Evolutionary conservation across 2,888 invertebrate species (phyloP), one percentile per base, ranked within the genome.

Genomic region (Troilus luridus): DNA sequence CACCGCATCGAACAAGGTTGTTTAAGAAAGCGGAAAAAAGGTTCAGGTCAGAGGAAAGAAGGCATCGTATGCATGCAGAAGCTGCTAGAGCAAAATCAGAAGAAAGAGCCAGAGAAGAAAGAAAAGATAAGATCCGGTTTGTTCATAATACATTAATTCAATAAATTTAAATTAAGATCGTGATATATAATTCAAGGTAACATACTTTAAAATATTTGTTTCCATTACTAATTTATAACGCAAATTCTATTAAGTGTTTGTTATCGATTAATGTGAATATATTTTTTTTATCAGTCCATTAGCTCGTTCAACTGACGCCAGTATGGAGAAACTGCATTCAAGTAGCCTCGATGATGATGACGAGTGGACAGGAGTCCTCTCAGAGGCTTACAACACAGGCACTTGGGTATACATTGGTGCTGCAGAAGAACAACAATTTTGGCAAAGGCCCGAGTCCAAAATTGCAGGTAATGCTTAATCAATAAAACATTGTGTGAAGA

Each of bases 21-120:
- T 97, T 97, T 94, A 98, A 97, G 94, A 98, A 97, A 94, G 95
- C 96, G 93, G 97, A 96, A 93, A 97, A 97, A 93, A 95, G 97
- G 93, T 97, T 96, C 94, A 95, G 97, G n/a, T 97, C 97, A 14
- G 97, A 97, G 94, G 97, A 97, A 93, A 95, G 97, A 91, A 96
- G 96, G 90, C 96, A 96, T 93, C 95, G 96, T 88, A 95, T 95
- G 92, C 95, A 97, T 91, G 96, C 96, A 92, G 97, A 97, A 93
- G 93, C 93, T 11, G 96, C 97, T 60, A 95, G 98, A 93, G 98
- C 98, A 12, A 98, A 98, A 95, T 96, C 97, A 92, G 97, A 97
- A 95, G 97, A 97, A 95, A 95, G 97, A 91, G 96, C 96, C 0
- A 96, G 96, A 93, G 96, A 96, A 93, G 96, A 96, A 92, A 95